A percentile compares a stretch with the other conserved stretches of the same genome.
Conservation (phyloP, 2,797 vertebrate species). For the Cossypha dichroa region DNA sequence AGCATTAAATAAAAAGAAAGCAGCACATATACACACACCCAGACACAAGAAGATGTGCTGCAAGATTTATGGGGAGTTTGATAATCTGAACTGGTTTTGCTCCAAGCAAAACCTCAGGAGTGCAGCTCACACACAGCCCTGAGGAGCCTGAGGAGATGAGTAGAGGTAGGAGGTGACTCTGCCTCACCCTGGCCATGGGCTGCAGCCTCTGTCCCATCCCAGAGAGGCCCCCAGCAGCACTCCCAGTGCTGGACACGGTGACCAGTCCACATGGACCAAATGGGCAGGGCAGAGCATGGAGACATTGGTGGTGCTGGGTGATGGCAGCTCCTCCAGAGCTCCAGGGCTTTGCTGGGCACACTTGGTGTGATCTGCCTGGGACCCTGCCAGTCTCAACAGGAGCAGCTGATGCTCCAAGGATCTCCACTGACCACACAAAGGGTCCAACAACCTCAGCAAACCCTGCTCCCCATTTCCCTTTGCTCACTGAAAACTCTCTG, state of each 20-base stretch:
- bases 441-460: background rate
- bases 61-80: background rate
- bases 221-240: background rate
- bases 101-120: background rate
- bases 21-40: background rate
- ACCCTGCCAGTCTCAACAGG: background rate
- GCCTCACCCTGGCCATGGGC: background rate
- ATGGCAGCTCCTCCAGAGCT: background rate
- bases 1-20: conserved; percentile 40
- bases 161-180: background rate
- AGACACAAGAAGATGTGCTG: background rate
- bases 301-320: fast-evolving
- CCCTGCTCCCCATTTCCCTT: background rate
- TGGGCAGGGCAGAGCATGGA: background rate
- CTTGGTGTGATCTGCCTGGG: fast-evolving
- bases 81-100: background rate
- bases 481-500: background rate
- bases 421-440: fast-evolving
- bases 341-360: fast-evolving
- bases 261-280: fast-evolving
- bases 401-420: background rate
- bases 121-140: background rate
- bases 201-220: background rate
- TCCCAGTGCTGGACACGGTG: background rate
- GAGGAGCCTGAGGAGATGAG: background rate